Percentiles rank a stretch among this genome's conserved stretches.
phyloP scores from a whole-genome alignment of 2,797 vertebrate genomes.

The Leptodactylus fallax region DNA sequence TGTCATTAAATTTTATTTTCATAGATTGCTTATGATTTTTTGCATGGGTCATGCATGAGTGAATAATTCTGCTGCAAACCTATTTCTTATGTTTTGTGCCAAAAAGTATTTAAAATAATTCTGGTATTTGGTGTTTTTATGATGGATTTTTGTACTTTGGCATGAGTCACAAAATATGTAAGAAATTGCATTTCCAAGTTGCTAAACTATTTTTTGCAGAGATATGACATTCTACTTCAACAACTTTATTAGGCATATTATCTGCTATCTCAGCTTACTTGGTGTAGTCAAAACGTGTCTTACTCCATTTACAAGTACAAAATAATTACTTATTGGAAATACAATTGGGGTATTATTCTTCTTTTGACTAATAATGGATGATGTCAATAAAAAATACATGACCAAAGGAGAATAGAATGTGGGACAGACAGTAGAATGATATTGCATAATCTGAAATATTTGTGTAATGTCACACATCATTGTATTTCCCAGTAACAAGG shows the following conservation, averaged over 20 bases:
- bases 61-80: neutral
- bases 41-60: too few species aligned
- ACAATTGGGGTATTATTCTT: neutral
- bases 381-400: neutral
- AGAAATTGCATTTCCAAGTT: neutral
- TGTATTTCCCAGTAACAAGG: neutral
- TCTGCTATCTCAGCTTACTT: neutral
- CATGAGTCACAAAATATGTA: constrained; percentile 11
- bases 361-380: neutral
- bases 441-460: neutral
- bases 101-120: neutral
- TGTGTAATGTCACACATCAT: neutral
- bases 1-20: too few species aligned
- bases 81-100: neutral
- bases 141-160: neutral
- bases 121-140: neutral
- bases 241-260: neutral
- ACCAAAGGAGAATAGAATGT: neutral
- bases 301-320: neutral
- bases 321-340: constrained; percentile 11
- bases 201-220: neutral
- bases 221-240: neutral
- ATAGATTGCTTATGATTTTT: too few species aligned
- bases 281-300: neutral
- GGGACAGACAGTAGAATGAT: neutral